phyloP scores from a whole-genome alignment of 2,888 invertebrate species.

The Patella caerulea region DNA sequence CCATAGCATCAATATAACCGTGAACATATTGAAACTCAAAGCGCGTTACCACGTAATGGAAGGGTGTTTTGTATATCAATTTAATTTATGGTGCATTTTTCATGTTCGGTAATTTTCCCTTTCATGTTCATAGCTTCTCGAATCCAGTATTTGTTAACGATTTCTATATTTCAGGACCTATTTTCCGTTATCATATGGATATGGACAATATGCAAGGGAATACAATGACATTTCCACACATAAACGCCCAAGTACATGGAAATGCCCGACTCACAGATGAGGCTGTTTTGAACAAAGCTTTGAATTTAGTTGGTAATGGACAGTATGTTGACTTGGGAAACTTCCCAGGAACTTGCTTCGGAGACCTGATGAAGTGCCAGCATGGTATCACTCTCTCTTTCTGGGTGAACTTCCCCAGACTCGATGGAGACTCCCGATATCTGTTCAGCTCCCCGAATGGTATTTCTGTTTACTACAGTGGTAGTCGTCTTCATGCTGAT shows the following conservation, averaged over 20 bases:
- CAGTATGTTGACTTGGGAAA: constrained; percentile 60
- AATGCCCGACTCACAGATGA: constrained; percentile 47
- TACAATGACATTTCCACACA: constrained; percentile 37
- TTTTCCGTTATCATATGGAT: constrained; percentile 57
- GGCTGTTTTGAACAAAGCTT: constrained; percentile 48
- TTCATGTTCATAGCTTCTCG: neutral
- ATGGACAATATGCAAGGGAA: constrained; percentile 55
- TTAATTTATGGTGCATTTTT: too few species aligned
- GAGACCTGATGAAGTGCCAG: constrained; percentile 56
- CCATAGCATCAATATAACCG: too few species aligned
- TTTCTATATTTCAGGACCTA: constrained; percentile 56
- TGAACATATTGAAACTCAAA: too few species aligned
- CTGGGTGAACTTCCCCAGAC: constrained; percentile 59
- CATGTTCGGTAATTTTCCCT: too few species aligned
- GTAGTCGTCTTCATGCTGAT: constrained; percentile 47
- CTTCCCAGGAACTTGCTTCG: constrained; percentile 58
- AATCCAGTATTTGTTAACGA: neutral
- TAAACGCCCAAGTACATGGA: constrained; percentile 46
- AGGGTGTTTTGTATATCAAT: too few species aligned
- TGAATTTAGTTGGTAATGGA: constrained; percentile 49
- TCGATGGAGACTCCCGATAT: constrained; percentile 47
- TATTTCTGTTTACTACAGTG: constrained; percentile 51
- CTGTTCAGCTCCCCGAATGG: constrained; percentile 57
- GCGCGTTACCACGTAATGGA: too few species aligned
- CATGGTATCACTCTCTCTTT: constrained; percentile 62